Percentiles rank a stretch among this genome's conserved stretches.
phyloP scores from a whole-genome alignment of 2,888 invertebrate genomes.

The Meganola albula region DNA sequence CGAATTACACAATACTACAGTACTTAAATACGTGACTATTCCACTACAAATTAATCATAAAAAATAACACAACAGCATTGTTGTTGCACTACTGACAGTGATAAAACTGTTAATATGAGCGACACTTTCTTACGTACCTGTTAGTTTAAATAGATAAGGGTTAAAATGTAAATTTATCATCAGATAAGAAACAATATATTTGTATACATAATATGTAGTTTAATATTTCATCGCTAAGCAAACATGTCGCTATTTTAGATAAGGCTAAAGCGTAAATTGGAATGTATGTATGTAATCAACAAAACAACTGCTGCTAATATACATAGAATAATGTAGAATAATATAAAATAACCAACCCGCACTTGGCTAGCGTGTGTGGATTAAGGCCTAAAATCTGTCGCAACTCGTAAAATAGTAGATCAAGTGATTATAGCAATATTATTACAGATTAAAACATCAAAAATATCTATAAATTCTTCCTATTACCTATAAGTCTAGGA shows the following conservation, averaged over 20 bases:
- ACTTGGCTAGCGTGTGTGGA: too few species aligned
- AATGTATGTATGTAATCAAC: slow-evolving; percentile 28
- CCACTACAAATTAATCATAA: slow-evolving; percentile 30
- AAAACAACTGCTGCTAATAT: slow-evolving; percentile 23
- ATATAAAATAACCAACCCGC: too few species aligned
- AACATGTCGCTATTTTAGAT: slow-evolving; percentile 46
- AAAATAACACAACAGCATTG: slow-evolving; percentile 38
- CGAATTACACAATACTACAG: slow-evolving; percentile 29
- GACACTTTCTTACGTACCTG: slow-evolving; percentile 59
- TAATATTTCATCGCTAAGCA: slow-evolving; percentile 55
- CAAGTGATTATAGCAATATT: too few species aligned
- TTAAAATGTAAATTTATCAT: slow-evolving; percentile 69
- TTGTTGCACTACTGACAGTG: slow-evolving; percentile 43
- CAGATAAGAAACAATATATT: slow-evolving; percentile 68
- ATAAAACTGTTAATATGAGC: slow-evolving; percentile 58
- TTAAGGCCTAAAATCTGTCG: too few species aligned
- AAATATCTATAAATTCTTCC: too few species aligned
- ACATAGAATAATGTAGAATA: too few species aligned
- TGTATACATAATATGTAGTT: slow-evolving; percentile 34
- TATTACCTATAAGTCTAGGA: too few species aligned
- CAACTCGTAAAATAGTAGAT: too few species aligned
- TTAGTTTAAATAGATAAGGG: slow-evolving; percentile 53
- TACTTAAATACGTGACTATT: slow-evolving; percentile 33
- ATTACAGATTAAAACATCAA: too few species aligned
- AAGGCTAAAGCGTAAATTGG: slow-evolving; percentile 30